A percentile compares a stretch with the other conserved stretches of the same genome.
Evolutionary conservation across 2,888 invertebrate species (phyloP).

Genomic region (Euplexia lucipara): DNA sequence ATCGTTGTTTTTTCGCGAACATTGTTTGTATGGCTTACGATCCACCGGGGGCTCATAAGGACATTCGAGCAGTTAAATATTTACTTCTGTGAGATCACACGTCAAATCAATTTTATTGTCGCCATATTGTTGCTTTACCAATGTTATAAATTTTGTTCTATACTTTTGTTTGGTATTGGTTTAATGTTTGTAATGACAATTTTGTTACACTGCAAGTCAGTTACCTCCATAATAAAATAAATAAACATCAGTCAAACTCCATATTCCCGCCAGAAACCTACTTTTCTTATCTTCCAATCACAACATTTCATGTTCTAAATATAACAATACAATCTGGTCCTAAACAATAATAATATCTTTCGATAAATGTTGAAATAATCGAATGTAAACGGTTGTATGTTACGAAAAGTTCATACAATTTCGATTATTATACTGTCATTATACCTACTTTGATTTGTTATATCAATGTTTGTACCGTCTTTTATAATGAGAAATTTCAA

Average conservation of each 20-base stretch:
- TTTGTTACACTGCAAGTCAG: no score
- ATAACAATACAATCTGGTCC: conserved; percentile 25
- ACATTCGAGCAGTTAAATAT: no score
- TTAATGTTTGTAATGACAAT: no score
- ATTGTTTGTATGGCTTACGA: no score
- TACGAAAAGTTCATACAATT: conserved; percentile 31
- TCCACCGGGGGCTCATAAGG: no score
- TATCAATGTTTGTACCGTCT: conserved; percentile 15
- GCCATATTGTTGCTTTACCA: no score
- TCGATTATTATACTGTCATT: conserved; percentile 30
- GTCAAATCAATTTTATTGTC: no score
- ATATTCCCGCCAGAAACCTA: background rate
- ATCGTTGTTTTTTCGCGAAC: no score
- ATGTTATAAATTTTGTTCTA: no score
- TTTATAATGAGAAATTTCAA: conserved; percentile 8
- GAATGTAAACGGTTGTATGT: conserved; percentile 16
- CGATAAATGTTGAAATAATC: conserved; percentile 27
- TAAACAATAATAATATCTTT: conserved; percentile 23
- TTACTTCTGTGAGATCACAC: no score
- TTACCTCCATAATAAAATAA: background rate
- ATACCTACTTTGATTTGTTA: conserved; percentile 34
- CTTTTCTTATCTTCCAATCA: background rate
- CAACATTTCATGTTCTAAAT: background rate
- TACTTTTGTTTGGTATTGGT: no score
- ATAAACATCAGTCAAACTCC: background rate